Evolutionary conservation across 2,797 vertebrate species (phyloP), one percentile per base, ranked within the genome.

Genomic region (Brachymystax lenok): DNA sequence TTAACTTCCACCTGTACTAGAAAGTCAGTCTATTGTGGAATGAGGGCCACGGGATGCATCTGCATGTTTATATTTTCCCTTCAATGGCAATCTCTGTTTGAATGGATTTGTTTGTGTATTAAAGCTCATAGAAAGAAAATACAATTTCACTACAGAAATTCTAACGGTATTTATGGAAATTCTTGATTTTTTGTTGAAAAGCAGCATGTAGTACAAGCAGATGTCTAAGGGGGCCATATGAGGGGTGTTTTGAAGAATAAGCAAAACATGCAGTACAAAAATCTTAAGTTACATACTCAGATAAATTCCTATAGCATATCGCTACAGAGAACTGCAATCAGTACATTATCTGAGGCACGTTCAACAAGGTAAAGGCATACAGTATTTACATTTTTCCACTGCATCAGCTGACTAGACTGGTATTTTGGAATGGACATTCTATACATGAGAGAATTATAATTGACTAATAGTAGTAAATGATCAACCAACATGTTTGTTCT

Each of bases 191-290:
- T 46, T 13, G 40, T 46, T 35, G 33, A 35, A 46, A 46, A 46
- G 10, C 10, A 12, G 40, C 40, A 46, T 46, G 10, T 46, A 46
- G 40, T 12, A 13, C 35, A 75, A 80, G 19, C 69, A 76, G 21
- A 40, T 19, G 8, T 69, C 6, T 8, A 46, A 40, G 35, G 35
- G 10, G 40, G 3, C 8, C 40, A 8, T 72, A 72, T 54, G 28
- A n/a, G 54, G 27, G 51, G 24, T 13, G 59, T 4, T 68, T 68
- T 75, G 21, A 68, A 35, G 33, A 80, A 13, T 67, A 61, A 73
- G 75, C 70, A 19, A 46, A 63, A 71, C 35, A 3, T 73, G 2
- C 61, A 21, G 67, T 90, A 89, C 12, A 88, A 89, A 90, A 90
- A 90, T 84, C 86, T 46, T 46, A 16, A 56, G 28, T 72, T 24